A percentile compares a stretch with the other conserved stretches of the same genome.
phyloP scores from a whole-genome alignment of 2,888 invertebrate species.

The Stenichneumon culpator region DNA sequence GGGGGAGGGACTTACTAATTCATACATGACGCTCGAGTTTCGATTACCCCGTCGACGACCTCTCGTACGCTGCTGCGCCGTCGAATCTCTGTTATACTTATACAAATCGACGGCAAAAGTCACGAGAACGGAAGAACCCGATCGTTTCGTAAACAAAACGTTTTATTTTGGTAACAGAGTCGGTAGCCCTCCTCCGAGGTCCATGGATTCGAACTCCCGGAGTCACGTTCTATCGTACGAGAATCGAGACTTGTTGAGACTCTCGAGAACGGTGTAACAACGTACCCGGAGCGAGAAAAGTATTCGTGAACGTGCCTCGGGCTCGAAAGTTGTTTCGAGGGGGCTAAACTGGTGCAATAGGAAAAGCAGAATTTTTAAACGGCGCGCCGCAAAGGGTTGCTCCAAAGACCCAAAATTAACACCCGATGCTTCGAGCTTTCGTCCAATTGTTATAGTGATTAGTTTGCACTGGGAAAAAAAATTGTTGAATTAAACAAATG shows the following conservation, averaged over 20 bases:
- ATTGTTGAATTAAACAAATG: too few species aligned
- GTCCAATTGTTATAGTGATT: background rate
- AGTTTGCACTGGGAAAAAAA: background rate
- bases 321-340: slow-evolving; percentile 56
- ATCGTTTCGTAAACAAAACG: slow-evolving; percentile 68
- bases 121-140: slow-evolving; percentile 43
- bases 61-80: background rate
- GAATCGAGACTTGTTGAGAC: slow-evolving; percentile 73
- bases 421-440: slow-evolving; percentile 1
- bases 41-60: slow-evolving; percentile 15
- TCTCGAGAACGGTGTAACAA: slow-evolving; percentile 56
- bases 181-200: background rate
- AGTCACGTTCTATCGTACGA: slow-evolving; percentile 73
- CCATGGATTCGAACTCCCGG: slow-evolving; percentile 57
- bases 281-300: slow-evolving; percentile 59
- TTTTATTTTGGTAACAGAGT: slow-evolving; percentile 71
- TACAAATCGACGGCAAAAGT: slow-evolving; percentile 60
- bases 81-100: slow-evolving; percentile 1
- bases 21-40: background rate
- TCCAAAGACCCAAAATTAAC: slow-evolving; percentile 50
- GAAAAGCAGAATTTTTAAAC: slow-evolving; percentile 49
- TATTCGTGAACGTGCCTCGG: slow-evolving; percentile 70
- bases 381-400: slow-evolving; percentile 47
- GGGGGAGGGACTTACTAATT: slow-evolving; percentile 3
- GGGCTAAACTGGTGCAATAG: slow-evolving; percentile 2